Base-by-base conservation (phyloP, 1,140 invertebrate species). In the Aphelenchoides besseyi region DNA sequence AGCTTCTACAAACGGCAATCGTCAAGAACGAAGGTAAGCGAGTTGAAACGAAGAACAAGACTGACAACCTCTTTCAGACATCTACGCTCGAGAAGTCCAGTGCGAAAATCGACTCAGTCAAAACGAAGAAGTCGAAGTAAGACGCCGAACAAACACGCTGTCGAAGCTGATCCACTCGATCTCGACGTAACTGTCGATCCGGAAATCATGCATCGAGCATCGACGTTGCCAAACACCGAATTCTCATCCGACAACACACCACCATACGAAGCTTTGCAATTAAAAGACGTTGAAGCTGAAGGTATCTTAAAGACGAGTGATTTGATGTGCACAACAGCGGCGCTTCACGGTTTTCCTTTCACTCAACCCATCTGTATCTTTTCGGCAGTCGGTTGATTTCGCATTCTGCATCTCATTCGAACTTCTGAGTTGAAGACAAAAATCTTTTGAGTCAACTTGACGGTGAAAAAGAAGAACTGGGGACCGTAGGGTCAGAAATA, bases 251-350 rank as follows among this genome's bases (percentile, higher is more conserved):
- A 66, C 18, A 8, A 5, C 5, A 16, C 41, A 33, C 55, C 55
- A 33, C 55, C 55, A 33, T 8, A 28, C 55, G 55, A 59, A 28
- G 55, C 5, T 12, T 33, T 59, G 26, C 5, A 33, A 28, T 33
- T 59, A 23, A 59, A 8, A 23, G 55, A 59, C 55, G 26, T 29
- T 5, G 18, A 5, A 8, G 55, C 5, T 8, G 55, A 18, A 59
- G 55, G 55, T 59, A 59, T 59, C 5, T 59, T 59, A 59, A 28
- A 33, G 5, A 59, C 18, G 55, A 33, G 18, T 59, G 55, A 8
- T 59, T 59, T 5, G 55, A 59, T 5, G 55, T 23, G 55, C 5
- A 8, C 26, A 23, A 18, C 26, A 23, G 5, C 18, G 5, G 55
- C 55, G 16, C 26, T 59, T 28, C 41, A 16, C 41, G 41, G 23